Evolutionary conservation across 2,888 invertebrate species (phyloP), one percentile per base, ranked within the genome.

Genomic region (Zygothrica quintamaculata): DNA sequence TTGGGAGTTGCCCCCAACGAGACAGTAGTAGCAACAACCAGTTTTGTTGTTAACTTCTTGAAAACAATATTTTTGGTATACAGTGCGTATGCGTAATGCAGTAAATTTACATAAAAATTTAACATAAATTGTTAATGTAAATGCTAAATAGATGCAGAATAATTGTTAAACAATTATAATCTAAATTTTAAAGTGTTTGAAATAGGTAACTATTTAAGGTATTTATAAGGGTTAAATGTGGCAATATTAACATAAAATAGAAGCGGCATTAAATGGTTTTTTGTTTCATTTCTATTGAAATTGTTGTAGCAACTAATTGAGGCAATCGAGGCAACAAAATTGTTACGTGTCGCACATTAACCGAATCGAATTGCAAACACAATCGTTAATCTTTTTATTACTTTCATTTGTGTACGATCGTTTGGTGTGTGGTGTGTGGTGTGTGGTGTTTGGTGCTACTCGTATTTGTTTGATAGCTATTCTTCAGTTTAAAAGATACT

Each of bases 381-480:
- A 73, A 74, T 72, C 72, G 69, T 72, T 72, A 72, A 72, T 72
- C 65, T 72, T 72, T 72, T 72, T 60, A 70, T 46, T 64, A 34
- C 65, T 43, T 40, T 42, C 65, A 74, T 73, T n/a, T 74, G 69
- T 69, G 37, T 34, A 31, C 22, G 73, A 74, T 43, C 74, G 53
- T 60, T 60, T n/a, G n/a, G n/a, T n/a, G n/a, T n/a, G n/a, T n/a
- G n/a, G n/a, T n/a, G n/a, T n/a, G n/a, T n/a, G n/a, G n/a, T n/a
- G n/a, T n/a, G n/a, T n/a, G n/a, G n/a, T n/a, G 57, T 34, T 42
- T 39, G 39, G 1, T 51, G 65, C 74, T 73, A 74, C 72, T 40
- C 47, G 72, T 73, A 50, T 73, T 74, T 42, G 44, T 44, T n/a
- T 51, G 61, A 61, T 71, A 52, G 26, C 40, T 48, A 13, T 37